A percentile compares a stretch with the other conserved stretches of the same genome.
These are phyloP conservation scores for Propsilocerus akamusi DNA, from an alignment of 1,140 invertebrate species.

Conservation along the genomic window DNA sequence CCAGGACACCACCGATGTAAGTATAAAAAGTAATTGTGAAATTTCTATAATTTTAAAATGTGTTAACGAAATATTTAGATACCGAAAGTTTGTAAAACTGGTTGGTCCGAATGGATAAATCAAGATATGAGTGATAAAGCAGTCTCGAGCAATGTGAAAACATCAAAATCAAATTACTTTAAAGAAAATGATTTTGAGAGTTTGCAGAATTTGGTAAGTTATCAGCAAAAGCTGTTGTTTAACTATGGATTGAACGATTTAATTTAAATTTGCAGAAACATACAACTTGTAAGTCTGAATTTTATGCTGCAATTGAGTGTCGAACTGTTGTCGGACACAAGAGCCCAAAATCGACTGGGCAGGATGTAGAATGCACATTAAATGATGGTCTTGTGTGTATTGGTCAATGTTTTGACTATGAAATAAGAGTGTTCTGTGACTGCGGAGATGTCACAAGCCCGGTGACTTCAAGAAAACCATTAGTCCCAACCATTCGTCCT, in stretches of 20 bases:
- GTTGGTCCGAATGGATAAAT: constrained; percentile 63
- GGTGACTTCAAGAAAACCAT: constrained; percentile 9
- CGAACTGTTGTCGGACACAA: constrained; percentile 39
- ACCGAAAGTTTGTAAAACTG: constrained; percentile 36
- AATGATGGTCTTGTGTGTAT: constrained; percentile 48
- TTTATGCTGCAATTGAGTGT: constrained; percentile 57
- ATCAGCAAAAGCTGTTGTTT: neutral
- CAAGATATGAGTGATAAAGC: constrained; percentile 27
- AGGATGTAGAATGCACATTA: constrained; percentile 55
- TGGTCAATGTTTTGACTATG: constrained; percentile 42
- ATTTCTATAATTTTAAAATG: no score
- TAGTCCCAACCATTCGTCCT: neutral
- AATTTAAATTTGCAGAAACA: constrained; percentile 3
- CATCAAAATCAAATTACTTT: constrained; percentile 14
- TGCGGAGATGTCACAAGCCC: constrained; percentile 24
- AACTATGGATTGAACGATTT: neutral
- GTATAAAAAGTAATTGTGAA: no score
- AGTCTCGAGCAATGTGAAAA: neutral
- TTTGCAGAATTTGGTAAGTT: neutral
- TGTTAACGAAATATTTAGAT: no score
- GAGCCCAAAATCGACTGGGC: constrained; percentile 41
- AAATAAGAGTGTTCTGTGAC: constrained; percentile 48
- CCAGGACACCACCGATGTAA: no score
- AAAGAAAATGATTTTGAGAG: constrained; percentile 8
- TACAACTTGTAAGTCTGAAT: constrained; percentile 30